Evolutionary conservation across 2,888 invertebrate species (phyloP).

Genomic region (Notodonta dromedarius): DNA sequence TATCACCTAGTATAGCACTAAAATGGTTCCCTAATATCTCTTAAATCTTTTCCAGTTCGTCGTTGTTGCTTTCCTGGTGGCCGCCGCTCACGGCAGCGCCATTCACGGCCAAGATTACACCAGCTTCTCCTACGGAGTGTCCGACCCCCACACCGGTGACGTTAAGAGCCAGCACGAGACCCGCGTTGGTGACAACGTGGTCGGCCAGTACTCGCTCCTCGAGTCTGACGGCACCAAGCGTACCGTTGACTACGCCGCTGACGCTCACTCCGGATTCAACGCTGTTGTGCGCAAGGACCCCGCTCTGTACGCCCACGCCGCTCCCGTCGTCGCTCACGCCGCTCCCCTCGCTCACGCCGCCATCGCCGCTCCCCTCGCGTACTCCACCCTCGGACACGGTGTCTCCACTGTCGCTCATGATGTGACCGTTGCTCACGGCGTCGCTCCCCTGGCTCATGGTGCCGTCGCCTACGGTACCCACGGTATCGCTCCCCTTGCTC

Average conservation of each 20-base stretch:
- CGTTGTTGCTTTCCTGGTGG: slow-evolving; percentile 73
- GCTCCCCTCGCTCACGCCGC: slow-evolving; percentile 57
- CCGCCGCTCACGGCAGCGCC: slow-evolving; percentile 71
- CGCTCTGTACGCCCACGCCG: slow-evolving; percentile 49
- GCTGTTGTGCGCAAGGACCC: slow-evolving; percentile 82
- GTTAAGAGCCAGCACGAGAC: slow-evolving; percentile 85
- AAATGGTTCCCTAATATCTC: not conserved
- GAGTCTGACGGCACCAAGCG: slow-evolving; percentile 86
- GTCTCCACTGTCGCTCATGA: slow-evolving; percentile 37
- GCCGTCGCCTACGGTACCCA: slow-evolving; percentile 33
- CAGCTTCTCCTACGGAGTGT: slow-evolving; percentile 78
- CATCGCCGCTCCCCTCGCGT: slow-evolving; percentile 49
- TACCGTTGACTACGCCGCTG: slow-evolving; percentile 85
- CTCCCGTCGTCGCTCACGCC: slow-evolving; percentile 59
- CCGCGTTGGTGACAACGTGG: slow-evolving; percentile 86
- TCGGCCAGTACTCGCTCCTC: slow-evolving; percentile 80
- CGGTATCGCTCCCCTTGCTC: slow-evolving; percentile 44
- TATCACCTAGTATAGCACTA: no score
- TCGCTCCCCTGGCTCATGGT: slow-evolving; percentile 36
- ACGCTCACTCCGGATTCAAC: slow-evolving; percentile 82
- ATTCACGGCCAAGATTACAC: slow-evolving; percentile 70
- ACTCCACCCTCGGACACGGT: slow-evolving; percentile 37
- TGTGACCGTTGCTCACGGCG: slow-evolving; percentile 37
- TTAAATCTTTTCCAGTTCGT: slow-evolving; percentile 65
- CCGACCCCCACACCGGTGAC: slow-evolving; percentile 79